Conservation (phyloP, 2,113 vertebrate species). For the Rousettus leschenaultii region DNA sequence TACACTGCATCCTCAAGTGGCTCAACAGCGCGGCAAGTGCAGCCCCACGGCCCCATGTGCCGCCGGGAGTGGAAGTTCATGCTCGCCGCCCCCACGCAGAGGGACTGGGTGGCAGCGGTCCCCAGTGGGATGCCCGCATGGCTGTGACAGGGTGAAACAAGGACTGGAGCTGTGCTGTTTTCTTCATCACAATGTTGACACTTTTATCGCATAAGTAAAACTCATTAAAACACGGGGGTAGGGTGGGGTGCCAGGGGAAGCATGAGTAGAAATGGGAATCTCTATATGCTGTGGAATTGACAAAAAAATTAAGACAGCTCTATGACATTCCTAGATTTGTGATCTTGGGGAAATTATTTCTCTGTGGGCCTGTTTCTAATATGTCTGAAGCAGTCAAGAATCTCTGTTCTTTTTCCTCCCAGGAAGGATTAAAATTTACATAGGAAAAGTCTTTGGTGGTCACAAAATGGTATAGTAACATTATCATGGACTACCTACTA, state of each 20-base stretch:
- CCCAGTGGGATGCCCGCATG: too few relatives aligned
- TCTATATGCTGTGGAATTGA: not conserved
- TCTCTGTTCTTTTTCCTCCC: not conserved
- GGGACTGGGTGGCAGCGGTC: too few relatives aligned
- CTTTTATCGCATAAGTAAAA: conserved; percentile 38
- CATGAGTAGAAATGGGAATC: not conserved
- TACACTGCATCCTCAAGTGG: conserved; percentile 99
- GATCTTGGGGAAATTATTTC: not conserved
- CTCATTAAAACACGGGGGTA: conserved; percentile 17
- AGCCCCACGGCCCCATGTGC: conserved; percentile 99
- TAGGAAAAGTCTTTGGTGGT: not conserved
- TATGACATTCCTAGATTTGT: not conserved
- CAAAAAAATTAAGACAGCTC: not conserved
- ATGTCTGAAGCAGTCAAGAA: not conserved
- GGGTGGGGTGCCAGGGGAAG: too few relatives aligned
- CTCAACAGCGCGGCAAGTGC: conserved; percentile 95
- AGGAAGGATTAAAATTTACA: not conserved
- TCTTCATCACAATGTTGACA: not conserved
- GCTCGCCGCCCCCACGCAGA: too few relatives aligned
- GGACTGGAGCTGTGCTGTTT: not conserved
- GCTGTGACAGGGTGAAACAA: not conserved
- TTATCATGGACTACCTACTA: not conserved
- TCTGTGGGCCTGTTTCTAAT: not conserved
- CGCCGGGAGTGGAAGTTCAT: conserved; percentile 97
- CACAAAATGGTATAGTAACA: not conserved